These are phyloP conservation scores for Fragum fragum DNA, from an alignment of 2,888 invertebrate species.

Conservation along the genomic window DNA sequence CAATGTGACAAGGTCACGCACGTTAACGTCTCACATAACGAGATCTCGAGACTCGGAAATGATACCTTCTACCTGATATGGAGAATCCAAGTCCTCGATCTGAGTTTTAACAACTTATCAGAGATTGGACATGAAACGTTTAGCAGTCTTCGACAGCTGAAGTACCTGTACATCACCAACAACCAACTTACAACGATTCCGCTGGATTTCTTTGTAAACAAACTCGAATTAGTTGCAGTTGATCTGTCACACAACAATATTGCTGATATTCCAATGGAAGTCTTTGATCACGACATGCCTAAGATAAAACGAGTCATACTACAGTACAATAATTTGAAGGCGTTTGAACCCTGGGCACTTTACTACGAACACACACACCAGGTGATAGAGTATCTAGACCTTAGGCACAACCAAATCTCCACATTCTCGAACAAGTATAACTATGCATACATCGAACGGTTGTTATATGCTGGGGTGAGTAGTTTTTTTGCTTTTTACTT, in stretches of 20 bases:
- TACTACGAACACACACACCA: constrained; percentile 1
- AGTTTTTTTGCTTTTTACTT: too few relatives aligned
- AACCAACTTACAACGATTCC: constrained; percentile 39
- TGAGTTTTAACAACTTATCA: constrained; percentile 36
- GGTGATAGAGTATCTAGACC: constrained; percentile 20
- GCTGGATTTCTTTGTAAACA: constrained; percentile 36
- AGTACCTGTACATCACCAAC: constrained; percentile 29
- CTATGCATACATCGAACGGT: constrained; percentile 27
- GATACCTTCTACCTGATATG: constrained; percentile 33
- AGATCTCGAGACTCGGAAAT: constrained; percentile 31
- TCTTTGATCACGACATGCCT: constrained; percentile 37
- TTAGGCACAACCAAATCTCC: constrained; percentile 41
- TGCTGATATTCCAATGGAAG: constrained; percentile 36
- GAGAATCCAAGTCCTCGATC: constrained; percentile 35
- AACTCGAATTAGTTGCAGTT: constrained; percentile 7
- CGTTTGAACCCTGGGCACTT: constrained; percentile 47
- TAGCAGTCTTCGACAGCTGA: constrained; percentile 9
- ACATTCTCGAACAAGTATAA: constrained; percentile 45
- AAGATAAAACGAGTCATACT: constrained; percentile 8
- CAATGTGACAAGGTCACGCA: constrained; percentile 1
- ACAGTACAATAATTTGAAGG: constrained; percentile 28
- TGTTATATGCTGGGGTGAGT: constrained; percentile 37
- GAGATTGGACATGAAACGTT: constrained; percentile 12
- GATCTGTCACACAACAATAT: constrained; percentile 42
- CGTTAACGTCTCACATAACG: constrained; percentile 38